Evolutionary conservation across 1,140 invertebrate genomes (phyloP).

Genomic region (Anastrepha obliqua): DNA sequence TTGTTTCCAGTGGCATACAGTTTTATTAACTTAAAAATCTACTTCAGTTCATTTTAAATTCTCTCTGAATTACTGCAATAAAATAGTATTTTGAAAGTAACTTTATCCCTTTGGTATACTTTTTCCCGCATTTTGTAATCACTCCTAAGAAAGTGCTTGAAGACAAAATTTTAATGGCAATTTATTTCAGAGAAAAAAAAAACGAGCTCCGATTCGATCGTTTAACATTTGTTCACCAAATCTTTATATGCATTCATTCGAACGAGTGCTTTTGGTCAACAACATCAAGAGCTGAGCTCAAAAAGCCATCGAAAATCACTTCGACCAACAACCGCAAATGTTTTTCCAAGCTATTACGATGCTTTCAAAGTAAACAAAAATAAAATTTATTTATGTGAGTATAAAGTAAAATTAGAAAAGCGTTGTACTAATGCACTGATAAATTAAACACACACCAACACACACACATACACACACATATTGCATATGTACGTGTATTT

Average conservation of each 20-base stretch:
- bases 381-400: not conserved
- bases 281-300: not conserved
- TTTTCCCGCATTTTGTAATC: too few relatives aligned
- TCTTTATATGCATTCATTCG: not conserved
- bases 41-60: too few relatives aligned
- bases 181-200: not conserved
- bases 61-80: too few relatives aligned
- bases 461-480: not conserved
- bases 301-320: not conserved
- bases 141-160: not conserved
- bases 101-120: too few relatives aligned
- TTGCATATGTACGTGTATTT: not conserved
- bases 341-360: not conserved
- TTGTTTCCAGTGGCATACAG: too few relatives aligned
- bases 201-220: not conserved
- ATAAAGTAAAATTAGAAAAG: slow-evolving; percentile 8
- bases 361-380: slow-evolving; percentile 32
- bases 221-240: not conserved
- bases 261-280: not conserved
- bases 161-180: not conserved
- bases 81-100: too few relatives aligned
- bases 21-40: too few relatives aligned
- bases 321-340: slow-evolving; percentile 30
- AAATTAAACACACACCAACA: not conserved
- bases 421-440: slow-evolving; percentile 1